A percentile compares a stretch with the other conserved stretches of the same genome.
Evolutionary conservation across 2,797 vertebrate species (phyloP).

Genomic region (Phalloptychus januarius): DNA sequence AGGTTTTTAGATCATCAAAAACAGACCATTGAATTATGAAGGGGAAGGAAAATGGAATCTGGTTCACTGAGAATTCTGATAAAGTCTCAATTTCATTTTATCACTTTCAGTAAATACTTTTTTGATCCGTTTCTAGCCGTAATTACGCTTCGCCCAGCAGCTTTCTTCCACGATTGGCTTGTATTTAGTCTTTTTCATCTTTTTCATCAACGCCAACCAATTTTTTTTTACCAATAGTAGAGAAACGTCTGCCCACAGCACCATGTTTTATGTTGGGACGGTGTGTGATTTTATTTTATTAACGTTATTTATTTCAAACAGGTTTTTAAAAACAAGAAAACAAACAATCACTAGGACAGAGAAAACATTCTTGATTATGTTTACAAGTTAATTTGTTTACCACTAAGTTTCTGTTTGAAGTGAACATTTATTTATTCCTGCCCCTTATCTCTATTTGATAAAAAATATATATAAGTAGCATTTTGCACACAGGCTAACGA

Average conservation of each 20-base stretch:
- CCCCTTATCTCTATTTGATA: no score
- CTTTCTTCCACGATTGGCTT: not conserved
- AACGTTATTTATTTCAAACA: no score
- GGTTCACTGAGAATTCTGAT: not conserved
- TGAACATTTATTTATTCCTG: no score
- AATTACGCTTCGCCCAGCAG: not conserved
- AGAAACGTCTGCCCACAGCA: not conserved
- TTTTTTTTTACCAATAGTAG: not conserved
- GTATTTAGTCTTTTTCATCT: not conserved
- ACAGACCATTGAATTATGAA: not conserved
- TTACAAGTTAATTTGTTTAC: not conserved
- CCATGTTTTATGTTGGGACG: not conserved
- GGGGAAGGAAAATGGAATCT: not conserved
- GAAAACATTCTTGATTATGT: no score
- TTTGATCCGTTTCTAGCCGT: not conserved
- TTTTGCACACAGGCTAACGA: not conserved
- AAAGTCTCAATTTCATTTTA: not conserved
- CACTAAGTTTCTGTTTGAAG: no score
- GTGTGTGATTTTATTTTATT: not conserved
- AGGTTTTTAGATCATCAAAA: not conserved
- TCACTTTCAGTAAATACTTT: not conserved
- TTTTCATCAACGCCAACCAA: not conserved
- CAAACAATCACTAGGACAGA: no score
- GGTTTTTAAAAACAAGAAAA: no score
- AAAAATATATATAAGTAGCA: no score